phyloP scores from a whole-genome alignment of 2,888 invertebrate species.

The Latheticus oryzae region DNA sequence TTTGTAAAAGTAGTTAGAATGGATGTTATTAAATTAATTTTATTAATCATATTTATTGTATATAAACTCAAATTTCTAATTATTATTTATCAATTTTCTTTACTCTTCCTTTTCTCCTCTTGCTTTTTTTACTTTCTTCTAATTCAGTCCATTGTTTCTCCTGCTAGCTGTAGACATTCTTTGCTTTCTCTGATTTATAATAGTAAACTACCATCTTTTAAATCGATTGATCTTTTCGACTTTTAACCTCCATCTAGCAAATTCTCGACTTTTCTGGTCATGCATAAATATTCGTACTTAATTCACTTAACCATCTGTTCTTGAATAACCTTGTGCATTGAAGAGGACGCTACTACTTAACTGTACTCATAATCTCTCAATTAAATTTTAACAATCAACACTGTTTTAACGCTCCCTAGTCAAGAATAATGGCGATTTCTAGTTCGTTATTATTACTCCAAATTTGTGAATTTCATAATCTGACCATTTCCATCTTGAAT shows the following conservation, averaged over 20 bases:
- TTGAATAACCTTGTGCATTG: slow-evolving; percentile 1
- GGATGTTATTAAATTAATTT: too few relatives aligned
- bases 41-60: too few relatives aligned
- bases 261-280: slow-evolving; percentile 3
- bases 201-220: too few relatives aligned
- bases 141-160: too few relatives aligned
- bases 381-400: slow-evolving; percentile 26
- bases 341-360: slow-evolving; percentile 11
- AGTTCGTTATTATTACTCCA: slow-evolving; percentile 14
- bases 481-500: slow-evolving; percentile 32
- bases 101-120: slow-evolving; percentile 5
- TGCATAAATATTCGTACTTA: background rate
- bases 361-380: slow-evolving; percentile 27
- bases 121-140: slow-evolving; percentile 12
- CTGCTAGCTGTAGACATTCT: too few relatives aligned
- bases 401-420: slow-evolving; percentile 20
- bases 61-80: too few relatives aligned
- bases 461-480: slow-evolving; percentile 19
- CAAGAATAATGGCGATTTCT: slow-evolving; percentile 33
- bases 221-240: slow-evolving; percentile 18
- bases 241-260: slow-evolving; percentile 18
- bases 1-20: too few relatives aligned
- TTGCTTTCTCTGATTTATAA: too few relatives aligned
- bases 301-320: slow-evolving; percentile 12
- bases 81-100: slow-evolving; percentile 10